These are phyloP conservation scores for Spisula subtruncata DNA, from an alignment of 2,888 invertebrate genomes.

Conservation along the genomic window DNA sequence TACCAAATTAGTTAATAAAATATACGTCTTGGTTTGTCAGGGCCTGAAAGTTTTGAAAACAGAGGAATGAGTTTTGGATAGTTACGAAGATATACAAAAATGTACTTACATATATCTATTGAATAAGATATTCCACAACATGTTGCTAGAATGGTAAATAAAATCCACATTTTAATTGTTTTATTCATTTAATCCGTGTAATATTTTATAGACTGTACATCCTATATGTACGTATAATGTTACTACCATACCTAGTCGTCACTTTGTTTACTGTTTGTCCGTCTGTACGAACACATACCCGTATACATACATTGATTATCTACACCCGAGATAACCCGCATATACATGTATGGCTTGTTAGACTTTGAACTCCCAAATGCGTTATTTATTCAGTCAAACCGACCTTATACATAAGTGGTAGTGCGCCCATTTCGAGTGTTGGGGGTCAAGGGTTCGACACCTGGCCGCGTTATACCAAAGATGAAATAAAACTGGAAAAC, in stretches of 20 bases:
- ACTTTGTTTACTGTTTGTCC: neutral
- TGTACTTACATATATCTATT: conserved; percentile 46
- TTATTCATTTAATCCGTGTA: neutral
- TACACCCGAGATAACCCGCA: neutral
- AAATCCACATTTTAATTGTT: conserved; percentile 30
- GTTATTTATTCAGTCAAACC: too few relatives aligned
- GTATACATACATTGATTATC: neutral
- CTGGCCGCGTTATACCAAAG: too few relatives aligned
- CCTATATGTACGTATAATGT: neutral
- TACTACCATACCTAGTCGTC: neutral
- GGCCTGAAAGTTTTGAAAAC: too few relatives aligned
- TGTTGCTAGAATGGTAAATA: conserved; percentile 1
- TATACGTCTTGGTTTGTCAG: too few relatives aligned
- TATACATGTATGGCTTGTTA: too few relatives aligned
- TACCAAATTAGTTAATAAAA: too few relatives aligned
- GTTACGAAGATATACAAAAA: neutral
- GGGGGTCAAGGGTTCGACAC: too few relatives aligned
- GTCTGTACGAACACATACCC: neutral
- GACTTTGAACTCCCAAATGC: too few relatives aligned
- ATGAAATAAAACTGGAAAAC: too few relatives aligned
- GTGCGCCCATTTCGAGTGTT: too few relatives aligned
- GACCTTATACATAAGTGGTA: too few relatives aligned
- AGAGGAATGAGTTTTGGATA: too few relatives aligned
- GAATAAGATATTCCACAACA: conserved; percentile 27
- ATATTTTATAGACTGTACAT: neutral